These are phyloP conservation scores for Nyctalus aviator DNA, from an alignment of 2,797 vertebrate genomes.

Conservation along the genomic window DNA sequence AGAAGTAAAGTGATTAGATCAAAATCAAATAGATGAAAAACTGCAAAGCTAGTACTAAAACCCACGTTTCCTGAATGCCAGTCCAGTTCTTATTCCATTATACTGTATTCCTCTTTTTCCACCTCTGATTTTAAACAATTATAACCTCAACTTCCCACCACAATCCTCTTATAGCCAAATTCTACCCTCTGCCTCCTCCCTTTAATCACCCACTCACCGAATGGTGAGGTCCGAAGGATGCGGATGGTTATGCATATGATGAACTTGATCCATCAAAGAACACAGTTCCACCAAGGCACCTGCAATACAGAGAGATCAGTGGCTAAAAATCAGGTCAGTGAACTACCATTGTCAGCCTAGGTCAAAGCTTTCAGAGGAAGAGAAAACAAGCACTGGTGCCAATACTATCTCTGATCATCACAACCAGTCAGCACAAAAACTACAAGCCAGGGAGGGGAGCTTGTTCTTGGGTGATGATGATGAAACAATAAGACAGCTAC, in stretches of 20 bases:
- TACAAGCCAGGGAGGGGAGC: not conserved
- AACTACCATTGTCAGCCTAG: not conserved
- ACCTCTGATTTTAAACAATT: conserved; percentile 47
- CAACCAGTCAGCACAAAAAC: conserved; percentile 44
- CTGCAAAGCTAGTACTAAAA: not conserved
- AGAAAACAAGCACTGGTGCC: conserved; percentile 36
- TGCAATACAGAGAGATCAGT: conserved; percentile 73
- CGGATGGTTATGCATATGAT: conserved; percentile 76
- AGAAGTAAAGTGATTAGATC: conserved; percentile 34
- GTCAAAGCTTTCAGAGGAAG: conserved; percentile 56
- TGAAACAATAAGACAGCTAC: conserved; percentile 47
- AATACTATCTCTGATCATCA: conserved; percentile 11
- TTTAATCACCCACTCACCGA: conserved; percentile 85
- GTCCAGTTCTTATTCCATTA: conserved; percentile 51
- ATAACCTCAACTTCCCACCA: not conserved
- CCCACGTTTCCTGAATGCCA: conserved; percentile 29
- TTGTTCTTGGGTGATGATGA: conserved; percentile 5
- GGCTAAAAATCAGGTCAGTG: conserved; percentile 48
- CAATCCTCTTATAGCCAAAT: conserved; percentile 10
- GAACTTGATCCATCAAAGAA: conserved; percentile 86
- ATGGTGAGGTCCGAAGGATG: conserved; percentile 90
- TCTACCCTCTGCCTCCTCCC: not conserved
- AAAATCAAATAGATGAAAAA: conserved; percentile 41
- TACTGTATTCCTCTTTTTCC: not conserved
- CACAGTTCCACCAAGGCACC: conserved; percentile 88